Evolutionary conservation across 1,140 invertebrate genomes (phyloP).

Genomic region (Pomacea maculata): DNA sequence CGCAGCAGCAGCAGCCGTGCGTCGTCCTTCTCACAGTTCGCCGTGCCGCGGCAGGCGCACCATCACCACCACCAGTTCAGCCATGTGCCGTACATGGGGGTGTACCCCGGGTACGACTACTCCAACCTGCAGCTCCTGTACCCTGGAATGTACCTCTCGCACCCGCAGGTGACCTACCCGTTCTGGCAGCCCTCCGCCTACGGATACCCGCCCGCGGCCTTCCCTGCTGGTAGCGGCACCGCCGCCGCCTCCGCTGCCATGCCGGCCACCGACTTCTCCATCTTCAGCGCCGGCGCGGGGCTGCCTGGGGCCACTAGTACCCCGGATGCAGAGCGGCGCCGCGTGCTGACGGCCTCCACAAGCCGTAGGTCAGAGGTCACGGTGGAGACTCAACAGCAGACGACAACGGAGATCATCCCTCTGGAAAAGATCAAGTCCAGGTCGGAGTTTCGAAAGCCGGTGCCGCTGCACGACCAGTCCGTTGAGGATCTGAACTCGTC

Average conservation of each 20-base stretch:
- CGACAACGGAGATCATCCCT: constrained; percentile 12
- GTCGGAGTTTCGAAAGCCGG: neutral
- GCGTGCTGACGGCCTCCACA: constrained; percentile 17
- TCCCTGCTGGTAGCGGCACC: neutral
- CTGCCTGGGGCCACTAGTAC: constrained; percentile 6
- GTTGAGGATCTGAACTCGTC: constrained; percentile 17
- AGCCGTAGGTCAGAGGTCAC: constrained; percentile 21
- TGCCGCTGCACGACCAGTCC: constrained; percentile 4
- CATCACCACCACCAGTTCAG: neutral
- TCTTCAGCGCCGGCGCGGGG: neutral
- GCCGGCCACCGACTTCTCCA: constrained; percentile 12
- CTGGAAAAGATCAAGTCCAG: constrained; percentile 1
- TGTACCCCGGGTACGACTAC: constrained; percentile 17
- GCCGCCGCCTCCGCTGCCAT: neutral
- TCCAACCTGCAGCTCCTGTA: constrained; percentile 10
- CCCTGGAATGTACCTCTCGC: neutral
- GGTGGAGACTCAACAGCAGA: constrained; percentile 9
- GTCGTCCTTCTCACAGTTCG: constrained; percentile 8
- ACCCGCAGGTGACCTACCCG: neutral
- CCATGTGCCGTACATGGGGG: neutral
- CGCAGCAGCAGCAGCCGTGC: constrained; percentile 22
- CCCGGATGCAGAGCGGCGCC: constrained; percentile 9
- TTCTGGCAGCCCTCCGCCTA: neutral
- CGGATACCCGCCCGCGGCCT: neutral
- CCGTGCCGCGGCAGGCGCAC: neutral